phyloP scores from a whole-genome alignment of 92 coral and sea anemone species.

The Epizoanthus stellaris region DNA sequence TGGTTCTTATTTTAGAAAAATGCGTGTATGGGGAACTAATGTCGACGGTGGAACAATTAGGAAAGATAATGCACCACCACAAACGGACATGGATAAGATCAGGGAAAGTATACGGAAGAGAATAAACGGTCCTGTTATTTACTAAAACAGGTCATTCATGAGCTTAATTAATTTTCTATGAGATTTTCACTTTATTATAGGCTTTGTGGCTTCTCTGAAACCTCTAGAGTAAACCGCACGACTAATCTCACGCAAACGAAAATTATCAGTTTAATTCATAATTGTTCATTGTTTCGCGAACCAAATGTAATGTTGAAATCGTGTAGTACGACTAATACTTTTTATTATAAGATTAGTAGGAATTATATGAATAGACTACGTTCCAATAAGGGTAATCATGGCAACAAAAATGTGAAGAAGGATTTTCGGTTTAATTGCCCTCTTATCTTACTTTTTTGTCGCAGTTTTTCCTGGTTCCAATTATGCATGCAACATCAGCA shows the following conservation, averaged over 20 bases:
- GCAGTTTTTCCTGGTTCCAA: not conserved
- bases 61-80: not conserved
- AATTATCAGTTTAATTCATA: no score
- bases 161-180: constrained; percentile 22
- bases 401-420: no score
- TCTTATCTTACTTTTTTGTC: not conserved
- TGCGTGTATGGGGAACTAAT: not conserved
- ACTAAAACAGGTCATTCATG: not conserved
- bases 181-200: constrained; percentile 1
- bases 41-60: not conserved
- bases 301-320: not conserved
- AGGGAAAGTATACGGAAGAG: constrained; percentile 6
- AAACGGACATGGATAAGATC: not conserved
- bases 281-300: no score
- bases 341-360: no score
- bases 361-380: no score
- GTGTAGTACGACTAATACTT: not conserved
- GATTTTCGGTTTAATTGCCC: not conserved
- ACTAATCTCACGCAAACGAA: constrained; percentile 17
- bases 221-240: constrained; percentile 14
- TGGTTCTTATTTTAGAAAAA: not conserved
- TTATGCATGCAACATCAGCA: not conserved
- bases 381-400: no score
- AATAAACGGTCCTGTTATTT: not conserved
- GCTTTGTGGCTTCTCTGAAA: constrained; percentile 25